Base-by-base conservation (phyloP, 2,113 vertebrate genomes). In the Meles meles region DNA sequence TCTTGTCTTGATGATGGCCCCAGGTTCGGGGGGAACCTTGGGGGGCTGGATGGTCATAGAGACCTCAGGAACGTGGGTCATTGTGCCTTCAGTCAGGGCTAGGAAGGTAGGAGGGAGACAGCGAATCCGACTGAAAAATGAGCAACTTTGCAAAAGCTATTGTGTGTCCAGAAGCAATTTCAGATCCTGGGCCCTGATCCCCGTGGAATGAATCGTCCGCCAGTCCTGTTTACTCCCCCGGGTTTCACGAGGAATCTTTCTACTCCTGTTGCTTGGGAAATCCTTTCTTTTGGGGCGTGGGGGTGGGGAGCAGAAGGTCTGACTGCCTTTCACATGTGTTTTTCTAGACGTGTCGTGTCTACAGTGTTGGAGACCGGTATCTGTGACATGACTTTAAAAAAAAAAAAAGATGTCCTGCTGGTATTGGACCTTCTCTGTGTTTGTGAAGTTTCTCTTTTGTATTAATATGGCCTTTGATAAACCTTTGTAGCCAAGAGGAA, bases 401-500 rank as follows among this genome's bases (percentile, higher is more conserved):
- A 57, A 42, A 20, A 72, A 57, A 42, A 86, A 57, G 31, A 86
- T 10, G 88, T 97, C 96, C 96, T 91, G 83, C 93, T 82, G 84
- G 18, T 67, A 25, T 97, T 95, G 98, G 98, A 97, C 96, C 93
- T 76, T n/a, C 1, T 90, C 97, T 71, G 12, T 94, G 92, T 96
- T 97, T 87, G 92, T 96, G 95, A 90, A 31, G 55, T 93, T 89
- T 95, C 85, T 97, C 31, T 98, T 98, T 99, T 98, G 21, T 98
- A 98, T 98, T 98, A 98, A 98, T 97, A 85, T 67, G 69, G 90
- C 93, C 29, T 96, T 95, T 95, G 96, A 90, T 97, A 98, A 97
- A 67, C 92, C 88, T 97, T 80, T 2, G 3, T 92, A 97, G 97
- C 29, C 55, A 74, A 96, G 98, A 95, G 95, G 97, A 96, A 96